These are phyloP conservation scores for Eristalis tenax DNA, from an alignment of 2,888 invertebrate genomes.

Conservation along the genomic window DNA sequence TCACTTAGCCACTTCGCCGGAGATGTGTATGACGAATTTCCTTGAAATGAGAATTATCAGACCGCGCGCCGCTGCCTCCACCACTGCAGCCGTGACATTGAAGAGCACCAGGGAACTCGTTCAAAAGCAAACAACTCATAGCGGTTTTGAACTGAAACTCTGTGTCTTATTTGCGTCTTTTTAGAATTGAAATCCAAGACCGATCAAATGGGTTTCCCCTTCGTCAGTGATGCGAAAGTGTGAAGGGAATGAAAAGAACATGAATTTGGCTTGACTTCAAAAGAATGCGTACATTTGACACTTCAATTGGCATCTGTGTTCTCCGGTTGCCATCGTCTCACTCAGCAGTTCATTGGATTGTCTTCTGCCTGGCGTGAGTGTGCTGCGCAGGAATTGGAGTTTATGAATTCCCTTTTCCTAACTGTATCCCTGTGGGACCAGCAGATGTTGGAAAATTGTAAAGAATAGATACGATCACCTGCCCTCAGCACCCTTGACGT, in stretches of 20 bases:
- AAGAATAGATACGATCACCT: neutral
- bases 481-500: neutral
- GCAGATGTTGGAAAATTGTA: conserved; percentile 18
- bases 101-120: conserved; percentile 1
- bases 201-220: conserved; percentile 1
- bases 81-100: conserved; percentile 26
- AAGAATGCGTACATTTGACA: conserved; percentile 37
- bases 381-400: neutral
- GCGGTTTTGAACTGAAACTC: conserved; percentile 2
- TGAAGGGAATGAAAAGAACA: neutral
- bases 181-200: conserved; percentile 11
- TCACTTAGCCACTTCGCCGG: no score
- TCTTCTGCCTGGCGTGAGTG: conserved; percentile 1
- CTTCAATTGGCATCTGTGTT: conserved; percentile 32
- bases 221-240: neutral
- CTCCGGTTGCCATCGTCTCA: conserved; percentile 18
- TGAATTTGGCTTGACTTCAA: conserved; percentile 7
- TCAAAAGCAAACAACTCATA: conserved; percentile 7
- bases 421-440: neutral
- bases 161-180: neutral
- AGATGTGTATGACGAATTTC: conserved; percentile 17
- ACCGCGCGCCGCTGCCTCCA: neutral
- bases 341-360: neutral
- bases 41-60: conserved; percentile 4
- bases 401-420: no score